Conservation (phyloP, 2,797 vertebrate species). For the Hoplostethus mediterraneus region DNA sequence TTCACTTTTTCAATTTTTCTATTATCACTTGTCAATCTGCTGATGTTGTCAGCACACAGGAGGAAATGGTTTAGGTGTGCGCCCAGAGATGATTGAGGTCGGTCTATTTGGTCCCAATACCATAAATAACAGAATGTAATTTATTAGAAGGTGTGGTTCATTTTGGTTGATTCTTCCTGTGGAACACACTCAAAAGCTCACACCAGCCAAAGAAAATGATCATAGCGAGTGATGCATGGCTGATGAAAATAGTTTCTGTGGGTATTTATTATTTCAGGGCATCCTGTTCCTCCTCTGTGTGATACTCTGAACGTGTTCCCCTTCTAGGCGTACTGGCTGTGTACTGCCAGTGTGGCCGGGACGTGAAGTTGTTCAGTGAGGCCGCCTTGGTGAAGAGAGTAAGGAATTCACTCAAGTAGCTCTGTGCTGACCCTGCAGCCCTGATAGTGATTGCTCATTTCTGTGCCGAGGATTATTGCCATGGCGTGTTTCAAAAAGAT, state of each 20-base stretch:
- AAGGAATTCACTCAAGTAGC: slow-evolving; percentile 64
- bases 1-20: slow-evolving; percentile 15
- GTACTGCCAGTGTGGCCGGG: slow-evolving; percentile 45
- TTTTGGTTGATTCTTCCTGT: slow-evolving; percentile 65
- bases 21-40: slow-evolving; percentile 19
- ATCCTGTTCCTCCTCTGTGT: slow-evolving; percentile 54
- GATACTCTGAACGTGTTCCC: slow-evolving; percentile 26
- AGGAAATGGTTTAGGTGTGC: slow-evolving; percentile 2
- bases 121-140: slow-evolving; percentile 51
- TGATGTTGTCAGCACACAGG: slow-evolving; percentile 34
- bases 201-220: slow-evolving; percentile 72
- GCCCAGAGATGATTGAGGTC: not conserved
- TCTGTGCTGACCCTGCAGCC: slow-evolving; percentile 54
- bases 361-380: slow-evolving; percentile 24
- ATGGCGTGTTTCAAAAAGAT: slow-evolving; percentile 45
- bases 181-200: slow-evolving; percentile 53
- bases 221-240: slow-evolving; percentile 47
- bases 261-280: slow-evolving; percentile 60
- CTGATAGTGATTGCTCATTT: slow-evolving; percentile 59
- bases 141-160: slow-evolving; percentile 62
- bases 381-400: slow-evolving; percentile 53
- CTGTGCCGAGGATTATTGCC: slow-evolving; percentile 49
- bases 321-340: slow-evolving; percentile 1
- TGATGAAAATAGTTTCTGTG: slow-evolving; percentile 64
- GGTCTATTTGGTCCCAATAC: slow-evolving; percentile 1